A percentile compares a stretch with the other conserved stretches of the same genome.
Evolutionary conservation across 53 echinoderm and acorn worm species (phyloP).

Genomic region (Echinometra lucunter): DNA sequence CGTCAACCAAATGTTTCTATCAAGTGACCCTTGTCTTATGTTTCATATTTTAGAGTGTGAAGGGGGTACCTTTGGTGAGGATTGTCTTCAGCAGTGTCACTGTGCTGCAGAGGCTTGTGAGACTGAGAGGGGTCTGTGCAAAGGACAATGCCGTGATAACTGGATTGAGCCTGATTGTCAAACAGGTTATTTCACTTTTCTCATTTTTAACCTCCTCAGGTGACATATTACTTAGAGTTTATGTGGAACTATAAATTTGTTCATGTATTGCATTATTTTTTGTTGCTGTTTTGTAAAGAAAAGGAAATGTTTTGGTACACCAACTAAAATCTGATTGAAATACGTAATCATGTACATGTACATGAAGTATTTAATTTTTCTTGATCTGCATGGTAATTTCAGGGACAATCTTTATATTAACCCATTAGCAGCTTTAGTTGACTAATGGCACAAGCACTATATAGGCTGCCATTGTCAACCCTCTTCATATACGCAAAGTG

Average conservation of each 20-base stretch:
- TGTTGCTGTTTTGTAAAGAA: not conserved
- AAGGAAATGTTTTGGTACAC: too few relatives aligned
- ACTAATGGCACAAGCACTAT: too few relatives aligned
- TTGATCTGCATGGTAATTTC: too few relatives aligned
- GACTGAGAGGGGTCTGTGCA: not conserved
- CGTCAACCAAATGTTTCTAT: too few relatives aligned
- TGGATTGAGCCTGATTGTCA: not conserved
- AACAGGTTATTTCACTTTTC: not conserved
- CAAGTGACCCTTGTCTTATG: too few relatives aligned
- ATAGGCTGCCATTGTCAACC: too few relatives aligned
- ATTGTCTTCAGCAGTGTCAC: not conserved
- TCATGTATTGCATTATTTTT: not conserved
- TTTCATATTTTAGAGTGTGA: not conserved
- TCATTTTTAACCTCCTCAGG: not conserved
- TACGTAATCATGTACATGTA: too few relatives aligned
- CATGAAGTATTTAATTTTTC: too few relatives aligned
- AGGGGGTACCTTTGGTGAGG: not conserved
- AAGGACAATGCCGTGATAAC: not conserved
- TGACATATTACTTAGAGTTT: not conserved
- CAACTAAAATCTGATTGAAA: too few relatives aligned
- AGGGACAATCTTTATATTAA: too few relatives aligned
- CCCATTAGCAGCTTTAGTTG: too few relatives aligned
- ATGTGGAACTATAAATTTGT: not conserved
- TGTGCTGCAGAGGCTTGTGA: constrained; percentile 1
- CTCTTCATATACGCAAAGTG: too few relatives aligned